A percentile compares a stretch with the other conserved stretches of the same genome.
Evolutionary conservation across 1,140 invertebrate species (phyloP).

Genomic region (Brachionus paranguensis): DNA sequence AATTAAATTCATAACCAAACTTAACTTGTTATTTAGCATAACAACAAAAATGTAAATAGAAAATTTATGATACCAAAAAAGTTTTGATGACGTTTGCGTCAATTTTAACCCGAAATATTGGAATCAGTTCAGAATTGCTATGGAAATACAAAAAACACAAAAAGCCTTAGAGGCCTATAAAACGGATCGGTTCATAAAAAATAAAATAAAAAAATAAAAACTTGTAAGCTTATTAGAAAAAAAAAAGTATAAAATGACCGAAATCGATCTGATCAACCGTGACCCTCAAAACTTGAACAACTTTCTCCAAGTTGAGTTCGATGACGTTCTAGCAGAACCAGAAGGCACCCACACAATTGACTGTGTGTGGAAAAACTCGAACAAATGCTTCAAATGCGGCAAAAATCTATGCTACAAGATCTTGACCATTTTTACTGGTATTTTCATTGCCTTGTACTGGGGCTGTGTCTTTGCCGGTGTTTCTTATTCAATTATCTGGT

Average conservation of each 20-base stretch:
- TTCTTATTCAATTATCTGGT: conserved; percentile 61
- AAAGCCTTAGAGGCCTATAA: neutral
- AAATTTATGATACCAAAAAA: neutral
- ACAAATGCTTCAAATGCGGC: conserved; percentile 65
- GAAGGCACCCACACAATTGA: conserved; percentile 67
- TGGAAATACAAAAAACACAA: neutral
- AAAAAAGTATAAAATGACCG: neutral
- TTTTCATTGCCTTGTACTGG: conserved; percentile 64
- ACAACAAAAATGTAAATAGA: neutral
- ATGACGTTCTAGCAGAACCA: conserved; percentile 71
- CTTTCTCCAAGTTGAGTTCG: conserved; percentile 59
- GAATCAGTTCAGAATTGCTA: neutral
- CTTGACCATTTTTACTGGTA: conserved; percentile 64
- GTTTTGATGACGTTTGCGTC: neutral
- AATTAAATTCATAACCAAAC: neutral
- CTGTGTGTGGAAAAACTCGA: conserved; percentile 68
- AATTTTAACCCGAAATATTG: neutral
- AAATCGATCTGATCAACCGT: conserved; percentile 39
- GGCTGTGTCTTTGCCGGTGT: conserved; percentile 69
- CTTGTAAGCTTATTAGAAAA: neutral
- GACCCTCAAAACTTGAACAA: conserved; percentile 42
- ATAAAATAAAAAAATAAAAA: neutral
- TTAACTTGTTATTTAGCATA: neutral
- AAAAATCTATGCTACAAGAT: conserved; percentile 67
- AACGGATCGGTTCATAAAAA: neutral